Percentiles rank a stretch among this genome's conserved stretches.
Conservation (phyloP, 2,113 vertebrate genomes). For the Eudyptes chrysolophus region DNA sequence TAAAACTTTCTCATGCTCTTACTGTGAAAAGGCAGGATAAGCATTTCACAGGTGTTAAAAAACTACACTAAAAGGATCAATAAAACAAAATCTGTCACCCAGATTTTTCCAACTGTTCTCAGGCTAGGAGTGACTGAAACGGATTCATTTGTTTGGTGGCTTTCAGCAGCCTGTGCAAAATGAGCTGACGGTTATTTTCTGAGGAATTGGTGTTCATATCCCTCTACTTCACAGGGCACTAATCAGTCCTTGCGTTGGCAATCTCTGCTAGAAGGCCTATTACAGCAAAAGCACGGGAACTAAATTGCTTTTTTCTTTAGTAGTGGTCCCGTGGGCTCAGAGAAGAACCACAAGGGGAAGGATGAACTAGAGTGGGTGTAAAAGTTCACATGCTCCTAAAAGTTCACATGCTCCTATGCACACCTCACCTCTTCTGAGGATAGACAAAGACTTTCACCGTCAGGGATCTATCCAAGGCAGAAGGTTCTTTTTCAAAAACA, state of each 20-base stretch:
- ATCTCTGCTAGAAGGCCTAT: neutral
- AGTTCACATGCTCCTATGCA: neutral
- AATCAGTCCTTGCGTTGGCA: neutral
- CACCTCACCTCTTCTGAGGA: neutral
- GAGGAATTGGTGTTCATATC: neutral
- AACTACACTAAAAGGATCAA: neutral
- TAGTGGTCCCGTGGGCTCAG: neutral
- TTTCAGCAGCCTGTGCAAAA: neutral
- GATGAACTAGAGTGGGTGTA: neutral
- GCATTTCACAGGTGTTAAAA: neutral
- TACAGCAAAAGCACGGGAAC: neutral
- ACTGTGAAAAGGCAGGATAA: neutral
- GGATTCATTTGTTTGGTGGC: neutral
- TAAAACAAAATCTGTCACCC: neutral
- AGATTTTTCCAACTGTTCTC: neutral
- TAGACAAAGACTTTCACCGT: neutral
- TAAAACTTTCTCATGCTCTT: neutral
- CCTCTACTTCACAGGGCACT: neutral
- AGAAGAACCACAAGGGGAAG: neutral
- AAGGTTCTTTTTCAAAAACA: neutral
- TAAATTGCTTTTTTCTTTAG: neutral
- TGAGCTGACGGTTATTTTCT: neutral
- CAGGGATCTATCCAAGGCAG: neutral
- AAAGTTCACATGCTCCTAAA: neutral
- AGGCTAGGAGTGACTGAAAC: neutral